Conservation (phyloP, 2,888 invertebrate species). For the Ceriagrion tenellum region DNA sequence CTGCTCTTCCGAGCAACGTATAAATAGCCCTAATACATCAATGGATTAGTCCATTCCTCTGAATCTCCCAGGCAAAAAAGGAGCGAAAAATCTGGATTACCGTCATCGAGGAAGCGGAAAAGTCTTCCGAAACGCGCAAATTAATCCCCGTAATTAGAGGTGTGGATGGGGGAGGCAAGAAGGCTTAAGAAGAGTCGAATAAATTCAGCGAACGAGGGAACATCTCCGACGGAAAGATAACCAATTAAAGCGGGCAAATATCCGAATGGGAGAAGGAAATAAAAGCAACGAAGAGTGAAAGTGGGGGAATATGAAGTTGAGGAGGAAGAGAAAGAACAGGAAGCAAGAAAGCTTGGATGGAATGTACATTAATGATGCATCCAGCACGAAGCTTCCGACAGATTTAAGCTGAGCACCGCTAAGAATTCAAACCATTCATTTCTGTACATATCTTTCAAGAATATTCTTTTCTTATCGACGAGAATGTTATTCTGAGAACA, state of each 20-base stretch:
- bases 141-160: conserved; percentile 1
- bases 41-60: neutral
- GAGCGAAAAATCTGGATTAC: neutral
- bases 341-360: too few species aligned
- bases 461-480: too few species aligned
- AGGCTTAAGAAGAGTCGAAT: neutral
- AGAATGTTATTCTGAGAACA: too few species aligned
- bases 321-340: too few species aligned
- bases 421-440: too few species aligned
- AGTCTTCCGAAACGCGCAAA: neutral
- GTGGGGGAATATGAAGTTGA: neutral
- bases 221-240: neutral
- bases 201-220: neutral
- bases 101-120: neutral
- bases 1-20: neutral
- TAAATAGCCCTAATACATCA: neutral
- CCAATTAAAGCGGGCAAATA: neutral
- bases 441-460: too few species aligned
- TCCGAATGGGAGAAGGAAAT: neutral
- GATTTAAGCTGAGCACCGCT: too few species aligned
- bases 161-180: neutral
- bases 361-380: too few species aligned
- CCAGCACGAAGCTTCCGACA: too few species aligned
- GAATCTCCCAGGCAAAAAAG: neutral
- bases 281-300: neutral